These are phyloP conservation scores for Scytalopus superciliaris DNA, from an alignment of 2,113 vertebrate genomes.

Conservation along the genomic window DNA sequence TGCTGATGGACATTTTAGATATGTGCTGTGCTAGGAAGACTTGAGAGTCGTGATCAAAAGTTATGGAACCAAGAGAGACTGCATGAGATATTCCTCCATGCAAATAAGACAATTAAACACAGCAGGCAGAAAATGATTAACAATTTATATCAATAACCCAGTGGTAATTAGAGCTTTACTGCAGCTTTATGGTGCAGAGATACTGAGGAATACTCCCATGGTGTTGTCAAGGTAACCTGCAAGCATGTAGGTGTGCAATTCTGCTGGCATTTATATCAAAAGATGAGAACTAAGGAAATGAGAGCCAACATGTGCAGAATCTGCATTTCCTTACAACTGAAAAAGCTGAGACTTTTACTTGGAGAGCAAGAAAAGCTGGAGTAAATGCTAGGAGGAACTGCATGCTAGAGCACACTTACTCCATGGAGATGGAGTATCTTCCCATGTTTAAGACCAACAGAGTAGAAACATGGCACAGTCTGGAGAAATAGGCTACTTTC, in stretches of 20 bases:
- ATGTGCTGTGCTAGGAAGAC: neutral
- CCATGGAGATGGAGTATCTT: neutral
- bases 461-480: neutral
- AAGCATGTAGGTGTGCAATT: neutral
- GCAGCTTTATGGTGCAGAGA: neutral
- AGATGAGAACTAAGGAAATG: neutral
- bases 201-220: neutral
- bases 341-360: neutral
- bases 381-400: neutral
- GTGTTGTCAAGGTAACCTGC: conserved; percentile 6
- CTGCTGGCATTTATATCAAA: neutral
- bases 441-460: neutral
- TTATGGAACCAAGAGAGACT: neutral
- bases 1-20: neutral
- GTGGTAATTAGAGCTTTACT: neutral
- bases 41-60: neutral
- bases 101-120: neutral
- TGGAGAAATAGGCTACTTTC: neutral
- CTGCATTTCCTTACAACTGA: neutral
- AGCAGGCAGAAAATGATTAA: neutral
- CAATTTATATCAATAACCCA: neutral
- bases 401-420: neutral
- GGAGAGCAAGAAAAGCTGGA: neutral
- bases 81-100: neutral
- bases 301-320: neutral